Percentiles rank a stretch among this genome's conserved stretches.
Conservation (phyloP, 2,113 vertebrate species). For the Boulengerochromis microlepis region DNA sequence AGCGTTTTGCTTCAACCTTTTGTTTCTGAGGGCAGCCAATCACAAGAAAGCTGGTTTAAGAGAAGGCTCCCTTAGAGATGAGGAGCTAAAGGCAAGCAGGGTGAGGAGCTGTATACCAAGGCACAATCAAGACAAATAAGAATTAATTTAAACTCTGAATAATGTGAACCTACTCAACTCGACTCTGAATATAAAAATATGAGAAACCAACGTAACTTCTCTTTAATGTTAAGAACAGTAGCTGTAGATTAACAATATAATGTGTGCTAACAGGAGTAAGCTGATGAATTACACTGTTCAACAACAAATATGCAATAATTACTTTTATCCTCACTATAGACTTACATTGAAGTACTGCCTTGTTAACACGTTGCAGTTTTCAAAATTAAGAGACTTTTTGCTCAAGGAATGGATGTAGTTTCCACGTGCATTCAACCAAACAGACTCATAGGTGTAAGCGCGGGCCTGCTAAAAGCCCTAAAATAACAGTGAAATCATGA, state of each 20-base stretch:
- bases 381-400: background rate
- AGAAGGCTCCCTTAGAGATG: background rate
- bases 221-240: background rate
- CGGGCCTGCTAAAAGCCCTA: rapidly evolving
- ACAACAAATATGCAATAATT: background rate
- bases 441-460: background rate
- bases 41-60: background rate
- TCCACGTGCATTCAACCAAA: background rate
- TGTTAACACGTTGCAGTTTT: background rate
- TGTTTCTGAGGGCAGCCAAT: background rate
- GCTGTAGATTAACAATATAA: background rate
- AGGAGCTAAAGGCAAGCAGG: background rate
- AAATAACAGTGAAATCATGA: background rate
- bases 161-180: background rate
- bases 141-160: background rate
- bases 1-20: background rate
- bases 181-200: background rate
- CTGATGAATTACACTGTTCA: background rate
- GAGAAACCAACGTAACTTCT: background rate
- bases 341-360: background rate
- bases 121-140: background rate
- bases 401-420: background rate
- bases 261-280: background rate
- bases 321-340: background rate
- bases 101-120: background rate